Base-by-base conservation (phyloP, 2,888 invertebrate genomes). In the Dascillus cervinus region DNA sequence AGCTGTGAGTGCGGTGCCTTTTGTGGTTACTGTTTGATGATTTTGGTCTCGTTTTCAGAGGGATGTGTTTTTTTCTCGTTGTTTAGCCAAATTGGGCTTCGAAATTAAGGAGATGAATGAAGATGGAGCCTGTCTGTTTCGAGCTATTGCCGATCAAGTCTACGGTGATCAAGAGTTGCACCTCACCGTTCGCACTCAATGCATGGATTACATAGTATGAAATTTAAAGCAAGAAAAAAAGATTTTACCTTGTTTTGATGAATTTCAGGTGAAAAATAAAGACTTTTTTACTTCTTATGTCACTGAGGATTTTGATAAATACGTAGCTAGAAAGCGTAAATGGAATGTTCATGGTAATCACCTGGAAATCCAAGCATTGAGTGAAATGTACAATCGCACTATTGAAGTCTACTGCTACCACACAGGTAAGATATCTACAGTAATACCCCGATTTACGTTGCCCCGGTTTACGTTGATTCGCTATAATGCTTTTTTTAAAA, bases 151-250 rank as follows among this genome's bases (percentile, higher is more conserved):
- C 26, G 80, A 89, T 64, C 89, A 91, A 65, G 80, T 91, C 15
- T 91, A 82, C 58, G 90, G 90, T 2, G 89, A 91, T 64, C 86
- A 91, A 64, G 89, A 87, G 50, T 85, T 89, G 81, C 89, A 91
- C 57, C 72, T 73, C 39, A 74, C 79, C 43, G 85, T 90, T 10
- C 71, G 90, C 20, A 78, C 82, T 52, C 79, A 85, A 52, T 89
- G 89, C 56, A 85, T 90, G 80, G 88, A 91, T 65, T 90, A 91
- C 54, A 86, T 91, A 69, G 87, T 87, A 64, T 70, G 75, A 64
- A 23, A 20, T 21, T 20, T 12, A 13, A 22, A 5, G 10, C 14
- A 17, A 22, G 11, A 22, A n/a, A n/a, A n/a, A n/a, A n/a, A n/a
- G n/a, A n/a, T n/a, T n/a, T n/a, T 13, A 10, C 8, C 46, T 50